Evolutionary conservation across 2,888 invertebrate species (phyloP).

Genomic region (Meta bourneti): DNA sequence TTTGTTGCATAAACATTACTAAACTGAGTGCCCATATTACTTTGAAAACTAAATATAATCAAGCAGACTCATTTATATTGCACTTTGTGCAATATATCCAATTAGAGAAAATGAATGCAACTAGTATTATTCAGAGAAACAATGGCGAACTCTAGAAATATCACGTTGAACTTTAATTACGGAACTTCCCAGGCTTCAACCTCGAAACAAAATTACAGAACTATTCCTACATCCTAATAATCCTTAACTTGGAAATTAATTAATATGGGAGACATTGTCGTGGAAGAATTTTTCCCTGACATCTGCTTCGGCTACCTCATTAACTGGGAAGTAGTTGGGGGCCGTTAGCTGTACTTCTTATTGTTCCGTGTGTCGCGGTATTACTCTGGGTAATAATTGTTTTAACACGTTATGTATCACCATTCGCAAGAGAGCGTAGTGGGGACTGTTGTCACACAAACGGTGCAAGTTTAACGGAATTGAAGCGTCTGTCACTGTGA

Average conservation of each 20-base stretch:
- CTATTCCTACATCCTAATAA: constrained; percentile 33
- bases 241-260: constrained; percentile 55
- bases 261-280: constrained; percentile 44
- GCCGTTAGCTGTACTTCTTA: constrained; percentile 40
- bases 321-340: constrained; percentile 18
- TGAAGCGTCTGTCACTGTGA: not conserved
- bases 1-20: too few species aligned
- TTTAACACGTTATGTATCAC: constrained; percentile 23
- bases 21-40: not conserved
- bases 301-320: constrained; percentile 46
- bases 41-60: not conserved
- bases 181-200: not conserved
- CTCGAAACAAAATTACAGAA: constrained; percentile 27
- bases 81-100: not conserved
- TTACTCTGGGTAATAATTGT: constrained; percentile 51
- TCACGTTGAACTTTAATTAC: constrained; percentile 40
- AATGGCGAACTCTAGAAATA: not conserved
- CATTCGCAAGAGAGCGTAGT: not conserved
- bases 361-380: constrained; percentile 20
- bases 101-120: not conserved
- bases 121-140: not conserved
- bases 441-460: not conserved
- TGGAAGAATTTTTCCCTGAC: constrained; percentile 47
- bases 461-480: not conserved
- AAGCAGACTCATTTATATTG: not conserved